A percentile compares a stretch with the other conserved stretches of the same genome.
phyloP scores from a whole-genome alignment of 2,888 invertebrate genomes.

The Enchytraeus crypticus region DNA sequence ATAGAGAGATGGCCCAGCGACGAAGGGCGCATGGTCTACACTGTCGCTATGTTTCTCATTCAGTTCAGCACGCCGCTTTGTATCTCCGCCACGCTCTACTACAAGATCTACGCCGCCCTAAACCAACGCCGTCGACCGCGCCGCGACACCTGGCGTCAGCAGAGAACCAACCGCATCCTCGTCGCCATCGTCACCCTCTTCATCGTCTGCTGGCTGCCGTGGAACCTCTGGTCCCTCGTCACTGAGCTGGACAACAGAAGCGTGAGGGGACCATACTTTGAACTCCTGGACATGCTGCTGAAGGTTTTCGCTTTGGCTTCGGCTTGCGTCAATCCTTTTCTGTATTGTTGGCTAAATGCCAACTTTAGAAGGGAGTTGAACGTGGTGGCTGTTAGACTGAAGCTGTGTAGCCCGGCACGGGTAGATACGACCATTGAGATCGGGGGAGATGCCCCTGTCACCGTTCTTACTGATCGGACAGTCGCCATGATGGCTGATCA shows the following conservation, averaged over 20 bases:
- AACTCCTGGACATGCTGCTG: constrained; percentile 37
- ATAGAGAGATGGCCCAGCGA: constrained; percentile 36
- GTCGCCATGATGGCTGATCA: too few species aligned
- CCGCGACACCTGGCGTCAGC: neutral
- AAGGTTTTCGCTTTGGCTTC: constrained; percentile 44
- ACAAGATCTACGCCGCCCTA: constrained; percentile 3
- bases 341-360: constrained; percentile 48
- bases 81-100: constrained; percentile 6
- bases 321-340: constrained; percentile 44
- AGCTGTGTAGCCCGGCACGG: neutral
- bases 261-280: constrained; percentile 34
- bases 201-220: constrained; percentile 43
- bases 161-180: constrained; percentile 28
- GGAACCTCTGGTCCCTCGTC: constrained; percentile 38
- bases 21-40: constrained; percentile 30
- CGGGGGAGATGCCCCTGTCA: too few species aligned
- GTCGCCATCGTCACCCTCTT: constrained; percentile 40
- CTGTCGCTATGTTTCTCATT: constrained; percentile 7
- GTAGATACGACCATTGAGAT: too few species aligned
- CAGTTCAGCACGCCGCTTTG: constrained; percentile 7
- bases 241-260: constrained; percentile 33
- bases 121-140: neutral
- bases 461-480: too few species aligned
- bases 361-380: constrained; percentile 41
- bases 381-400: constrained; percentile 17